Evolutionary conservation across 2,113 vertebrate genomes (phyloP).

Genomic region (Drymodes brunneopygia): DNA sequence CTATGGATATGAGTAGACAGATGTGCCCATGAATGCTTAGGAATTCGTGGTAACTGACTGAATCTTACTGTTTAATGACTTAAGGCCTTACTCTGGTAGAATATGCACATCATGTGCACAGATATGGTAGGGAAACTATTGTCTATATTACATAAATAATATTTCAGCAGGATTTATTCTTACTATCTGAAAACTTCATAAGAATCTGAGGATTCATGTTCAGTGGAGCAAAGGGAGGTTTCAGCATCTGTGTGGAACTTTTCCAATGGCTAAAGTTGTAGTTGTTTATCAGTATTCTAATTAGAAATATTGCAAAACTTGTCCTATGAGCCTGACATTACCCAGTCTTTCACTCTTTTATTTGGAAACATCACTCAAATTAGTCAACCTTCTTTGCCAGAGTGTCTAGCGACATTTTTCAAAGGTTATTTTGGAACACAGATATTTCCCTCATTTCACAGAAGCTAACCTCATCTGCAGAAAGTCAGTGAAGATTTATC

Average conservation of each 20-base stretch:
- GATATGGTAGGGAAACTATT: background rate
- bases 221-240: background rate
- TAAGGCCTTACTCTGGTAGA: background rate
- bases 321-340: background rate
- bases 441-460: background rate
- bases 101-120: background rate
- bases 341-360: background rate
- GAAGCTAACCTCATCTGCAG: slow-evolving; percentile 11
- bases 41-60: background rate
- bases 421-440: slow-evolving; percentile 1
- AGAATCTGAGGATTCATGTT: background rate
- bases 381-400: background rate
- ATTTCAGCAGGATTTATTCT: background rate
- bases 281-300: background rate
- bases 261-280: background rate
- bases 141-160: background rate
- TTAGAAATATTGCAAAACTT: background rate
- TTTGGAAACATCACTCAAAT: background rate
- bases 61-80: background rate
- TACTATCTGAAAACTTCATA: background rate
- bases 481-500: slow-evolving; percentile 30
- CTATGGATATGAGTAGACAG: background rate
- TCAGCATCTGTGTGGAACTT: background rate
- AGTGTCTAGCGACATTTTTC: slow-evolving; percentile 21
- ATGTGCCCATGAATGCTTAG: background rate